These are phyloP conservation scores for Carcinoscorpius rotundicauda DNA, from an alignment of 1,140 invertebrate species.

Conservation along the genomic window DNA sequence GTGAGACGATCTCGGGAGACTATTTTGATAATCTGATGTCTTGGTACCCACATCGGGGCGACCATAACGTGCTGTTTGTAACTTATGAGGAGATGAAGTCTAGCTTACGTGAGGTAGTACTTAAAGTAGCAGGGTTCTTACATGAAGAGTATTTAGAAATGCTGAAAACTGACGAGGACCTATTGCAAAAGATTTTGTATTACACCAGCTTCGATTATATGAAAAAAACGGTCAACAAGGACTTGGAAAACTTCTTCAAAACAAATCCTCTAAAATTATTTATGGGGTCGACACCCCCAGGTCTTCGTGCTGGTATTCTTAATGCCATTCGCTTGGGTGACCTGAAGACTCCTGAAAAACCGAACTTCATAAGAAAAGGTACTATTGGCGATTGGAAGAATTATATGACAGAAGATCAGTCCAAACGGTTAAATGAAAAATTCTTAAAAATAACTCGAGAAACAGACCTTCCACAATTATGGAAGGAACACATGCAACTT, in stretches of 20 bases:
- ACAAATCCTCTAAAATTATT: background rate
- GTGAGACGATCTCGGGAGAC: conserved; percentile 14
- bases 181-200: conserved; percentile 3
- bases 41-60: conserved; percentile 22
- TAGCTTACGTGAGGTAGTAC: conserved; percentile 5
- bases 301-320: no score
- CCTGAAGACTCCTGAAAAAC: background rate
- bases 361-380: conserved; percentile 26
- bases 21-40: conserved; percentile 18
- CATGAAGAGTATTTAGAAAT: conserved; percentile 7
- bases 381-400: conserved; percentile 35
- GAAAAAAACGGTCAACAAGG: conserved; percentile 4
- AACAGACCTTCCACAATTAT: background rate
- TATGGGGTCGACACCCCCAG: no score
- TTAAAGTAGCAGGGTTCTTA: background rate
- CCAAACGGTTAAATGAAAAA: conserved; percentile 28
- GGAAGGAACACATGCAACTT: background rate
- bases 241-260: conserved; percentile 4
- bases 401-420: conserved; percentile 32
- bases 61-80: conserved; percentile 14
- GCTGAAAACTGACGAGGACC: background rate
- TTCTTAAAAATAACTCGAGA: background rate
- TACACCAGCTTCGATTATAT: conserved; percentile 14
- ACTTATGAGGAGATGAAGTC: conserved; percentile 20
- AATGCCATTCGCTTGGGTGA: no score